A percentile compares a stretch with the other conserved stretches of the same genome.
phyloP scores from a whole-genome alignment of 2,888 invertebrate genomes.

The Agonopterix subpropinquella region DNA sequence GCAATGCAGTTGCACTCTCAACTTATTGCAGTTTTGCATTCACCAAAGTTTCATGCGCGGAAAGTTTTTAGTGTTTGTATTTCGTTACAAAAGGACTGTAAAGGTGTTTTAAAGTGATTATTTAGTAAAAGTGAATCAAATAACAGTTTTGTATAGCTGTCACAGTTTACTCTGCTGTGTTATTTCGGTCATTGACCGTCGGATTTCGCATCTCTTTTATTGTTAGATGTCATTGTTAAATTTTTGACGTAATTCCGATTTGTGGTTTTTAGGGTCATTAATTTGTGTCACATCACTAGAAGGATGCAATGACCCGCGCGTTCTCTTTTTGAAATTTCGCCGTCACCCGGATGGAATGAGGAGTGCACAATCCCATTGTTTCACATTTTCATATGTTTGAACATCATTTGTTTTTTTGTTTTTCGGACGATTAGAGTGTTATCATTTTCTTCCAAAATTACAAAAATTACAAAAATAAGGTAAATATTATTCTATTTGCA shows the following conservation, averaged over 20 bases:
- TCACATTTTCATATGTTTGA: slow-evolving; percentile 74
- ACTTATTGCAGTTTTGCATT: slow-evolving; percentile 76
- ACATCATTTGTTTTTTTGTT: slow-evolving; percentile 76
- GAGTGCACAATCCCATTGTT: slow-evolving; percentile 73
- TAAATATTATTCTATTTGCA: slow-evolving; percentile 50
- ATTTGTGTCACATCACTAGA: slow-evolving; percentile 61
- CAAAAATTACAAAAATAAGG: slow-evolving; percentile 73
- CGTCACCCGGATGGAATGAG: slow-evolving; percentile 72
- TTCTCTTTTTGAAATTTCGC: slow-evolving; percentile 71
- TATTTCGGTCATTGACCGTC: slow-evolving; percentile 76
- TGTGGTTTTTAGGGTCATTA: slow-evolving; percentile 57
- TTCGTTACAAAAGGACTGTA: slow-evolving; percentile 44
- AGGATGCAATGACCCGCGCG: slow-evolving; percentile 61
- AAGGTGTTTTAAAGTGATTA: slow-evolving; percentile 63
- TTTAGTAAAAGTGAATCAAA: slow-evolving; percentile 57
- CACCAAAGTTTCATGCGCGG: slow-evolving; percentile 66
- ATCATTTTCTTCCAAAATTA: slow-evolving; percentile 74
- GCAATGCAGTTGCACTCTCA: slow-evolving; percentile 76
- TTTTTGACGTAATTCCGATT: slow-evolving; percentile 54
- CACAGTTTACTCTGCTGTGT: slow-evolving; percentile 65
- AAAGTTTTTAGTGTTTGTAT: slow-evolving; percentile 65
- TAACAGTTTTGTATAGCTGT: slow-evolving; percentile 58
- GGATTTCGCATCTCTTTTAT: slow-evolving; percentile 66
- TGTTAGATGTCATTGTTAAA: slow-evolving; percentile 44
- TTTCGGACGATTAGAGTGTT: slow-evolving; percentile 73